A percentile compares a stretch with the other conserved stretches of the same genome.
Evolutionary conservation across 30 jellyfish, hydroid and myxozoan genomes (phyloP).

Genomic region (Hydractinia symbiolongicarpus): DNA sequence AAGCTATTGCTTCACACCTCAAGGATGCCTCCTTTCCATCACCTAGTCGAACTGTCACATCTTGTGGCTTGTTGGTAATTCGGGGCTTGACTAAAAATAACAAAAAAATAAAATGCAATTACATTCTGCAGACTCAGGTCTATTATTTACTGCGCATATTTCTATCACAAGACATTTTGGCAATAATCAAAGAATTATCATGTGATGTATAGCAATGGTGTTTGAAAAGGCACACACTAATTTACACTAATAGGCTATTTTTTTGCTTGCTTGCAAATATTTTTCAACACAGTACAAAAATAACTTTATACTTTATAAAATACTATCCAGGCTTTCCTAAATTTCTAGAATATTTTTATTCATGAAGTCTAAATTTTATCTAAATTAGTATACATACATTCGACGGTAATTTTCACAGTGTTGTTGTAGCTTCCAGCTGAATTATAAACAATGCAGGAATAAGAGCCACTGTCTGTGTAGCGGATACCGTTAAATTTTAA

Average conservation of each 20-base stretch:
- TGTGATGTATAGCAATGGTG: background rate
- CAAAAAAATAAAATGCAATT: background rate
- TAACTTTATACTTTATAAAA: too few relatives aligned
- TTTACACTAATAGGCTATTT: background rate
- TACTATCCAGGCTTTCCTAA: background rate
- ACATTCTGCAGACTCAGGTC: background rate
- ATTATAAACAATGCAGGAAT: slow-evolving; percentile 55
- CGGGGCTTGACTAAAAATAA: slow-evolving; percentile 54
- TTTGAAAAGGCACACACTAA: background rate
- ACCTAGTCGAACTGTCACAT: slow-evolving; percentile 46
- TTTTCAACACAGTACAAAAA: too few relatives aligned
- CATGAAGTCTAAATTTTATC: background rate
- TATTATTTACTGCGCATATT: background rate
- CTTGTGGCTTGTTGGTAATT: slow-evolving; percentile 41
- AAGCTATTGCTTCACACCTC: slow-evolving; percentile 68
- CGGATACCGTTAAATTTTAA: slow-evolving; percentile 30
- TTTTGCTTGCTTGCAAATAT: too few relatives aligned
- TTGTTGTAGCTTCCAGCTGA: slow-evolving; percentile 41
- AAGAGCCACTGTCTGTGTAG: slow-evolving; percentile 56
- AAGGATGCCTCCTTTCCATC: slow-evolving; percentile 40
- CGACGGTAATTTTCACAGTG: slow-evolving; percentile 12
- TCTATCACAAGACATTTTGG: too few relatives aligned
- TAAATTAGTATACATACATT: slow-evolving; percentile 6
- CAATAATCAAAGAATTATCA: too few relatives aligned
- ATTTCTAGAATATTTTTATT: background rate